Conservation (phyloP, 2,113 vertebrate genomes). For the Saguinus midas region DNA sequence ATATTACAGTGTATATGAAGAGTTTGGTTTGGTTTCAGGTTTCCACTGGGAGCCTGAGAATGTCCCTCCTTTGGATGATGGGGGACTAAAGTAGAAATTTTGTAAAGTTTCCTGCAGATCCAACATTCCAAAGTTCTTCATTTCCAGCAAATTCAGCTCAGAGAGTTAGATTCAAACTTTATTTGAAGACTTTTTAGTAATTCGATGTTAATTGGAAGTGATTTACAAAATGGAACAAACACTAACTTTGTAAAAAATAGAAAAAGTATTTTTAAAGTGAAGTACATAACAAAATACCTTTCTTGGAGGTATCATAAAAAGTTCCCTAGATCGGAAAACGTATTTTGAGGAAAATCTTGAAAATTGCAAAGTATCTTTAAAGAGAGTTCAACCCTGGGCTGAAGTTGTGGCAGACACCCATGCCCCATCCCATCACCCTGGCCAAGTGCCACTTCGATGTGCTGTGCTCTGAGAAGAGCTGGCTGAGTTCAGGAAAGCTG, state of each 20-base stretch:
- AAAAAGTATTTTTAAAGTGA: not conserved
- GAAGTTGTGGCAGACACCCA: fast-evolving
- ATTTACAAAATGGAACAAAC: not conserved
- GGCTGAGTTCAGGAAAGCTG: not conserved
- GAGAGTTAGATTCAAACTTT: not conserved
- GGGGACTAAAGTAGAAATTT: not conserved
- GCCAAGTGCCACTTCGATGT: not conserved
- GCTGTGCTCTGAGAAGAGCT: not conserved
- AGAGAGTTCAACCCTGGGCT: not conserved
- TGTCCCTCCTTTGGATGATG: not conserved
- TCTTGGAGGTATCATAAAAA: not conserved
- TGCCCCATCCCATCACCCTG: fast-evolving
- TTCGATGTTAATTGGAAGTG: not conserved
- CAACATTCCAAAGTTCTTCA: not conserved
- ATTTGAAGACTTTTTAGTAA: not conserved
- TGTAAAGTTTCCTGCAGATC: not conserved
- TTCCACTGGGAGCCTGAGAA: not conserved
- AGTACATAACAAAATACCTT: not conserved
- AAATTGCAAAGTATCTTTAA: not conserved
- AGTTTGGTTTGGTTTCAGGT: not conserved
- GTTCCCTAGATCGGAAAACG: not conserved
- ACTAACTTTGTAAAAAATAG: not conserved
- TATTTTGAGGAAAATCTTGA: not conserved
- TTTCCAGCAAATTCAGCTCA: not conserved
- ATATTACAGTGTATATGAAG: not conserved